Base-by-base conservation (phyloP, 2,797 vertebrate genomes). In the Karalla daura region DNA sequence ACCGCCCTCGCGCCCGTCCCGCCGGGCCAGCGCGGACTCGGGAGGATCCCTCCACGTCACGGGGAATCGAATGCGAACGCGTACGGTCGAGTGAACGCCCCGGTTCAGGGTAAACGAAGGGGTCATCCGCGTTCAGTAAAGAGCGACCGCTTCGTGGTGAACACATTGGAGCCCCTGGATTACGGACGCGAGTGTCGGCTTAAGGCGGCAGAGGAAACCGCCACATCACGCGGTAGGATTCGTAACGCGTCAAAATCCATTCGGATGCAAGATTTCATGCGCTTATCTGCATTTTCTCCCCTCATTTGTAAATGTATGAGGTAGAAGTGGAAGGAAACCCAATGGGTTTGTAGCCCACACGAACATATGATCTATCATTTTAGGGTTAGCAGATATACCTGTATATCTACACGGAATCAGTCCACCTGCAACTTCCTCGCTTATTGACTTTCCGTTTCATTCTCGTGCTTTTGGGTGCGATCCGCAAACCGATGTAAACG, bases 21-120 rank as follows among this genome's bases (percentile, higher is more conserved):
- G 9, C 30, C 24, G 18, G 17, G 30, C 59, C 39, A 56, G 28
- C 33, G 7, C 21, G 28, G 49, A 11, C 1, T 43, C 18, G 5
- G 1, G 11, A 63, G 4, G 30, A 33, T 1, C 64, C 39, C 27
- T 32, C 30, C 25, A 3, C 46, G 66, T 58, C 11, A 43, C 13
- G 21, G 23, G 13, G 41, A 52, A 43, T 63, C 13, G 24, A 81
- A 76, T 59, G 59, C 59, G 67, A 55, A 80, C 55, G 54, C 37
- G 15, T 35, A 28, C 61, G 55, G 56, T 44, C 11, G 53, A 43
- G 47, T 28, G 25, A 40, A 41, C 36, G 39, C 14, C 5, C 13
- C 13, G 5, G n/a, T 51, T 78, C 72, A 55, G 53, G 46, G 60
- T 28, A 80, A 77, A 70, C 44, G 37, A 74, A 75, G 73, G 45